Evolutionary conservation across 2,888 invertebrate species (phyloP).

Genomic region (Shargacucullia verbasci): DNA sequence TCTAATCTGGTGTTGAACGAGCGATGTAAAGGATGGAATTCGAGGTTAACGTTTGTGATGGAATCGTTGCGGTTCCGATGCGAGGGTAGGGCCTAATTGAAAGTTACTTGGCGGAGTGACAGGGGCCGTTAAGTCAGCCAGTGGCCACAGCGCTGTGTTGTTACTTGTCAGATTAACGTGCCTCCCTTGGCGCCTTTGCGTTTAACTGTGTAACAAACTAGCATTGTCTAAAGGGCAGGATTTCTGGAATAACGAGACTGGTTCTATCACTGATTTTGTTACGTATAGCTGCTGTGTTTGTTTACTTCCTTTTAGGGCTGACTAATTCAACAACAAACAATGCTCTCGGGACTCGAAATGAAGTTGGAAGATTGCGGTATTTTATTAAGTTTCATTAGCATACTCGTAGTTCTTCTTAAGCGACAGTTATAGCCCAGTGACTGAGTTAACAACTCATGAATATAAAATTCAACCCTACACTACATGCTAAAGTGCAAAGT

Average conservation of each 20-base stretch:
- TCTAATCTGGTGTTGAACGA: constrained; percentile 25
- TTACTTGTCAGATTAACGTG: constrained; percentile 77
- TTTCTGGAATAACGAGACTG: constrained; percentile 56
- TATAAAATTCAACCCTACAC: no score
- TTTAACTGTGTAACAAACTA: constrained; percentile 68
- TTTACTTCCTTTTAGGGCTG: constrained; percentile 19
- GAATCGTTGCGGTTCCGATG: constrained; percentile 56
- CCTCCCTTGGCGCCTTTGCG: constrained; percentile 71
- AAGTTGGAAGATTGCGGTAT: no score
- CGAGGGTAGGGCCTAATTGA: constrained; percentile 72
- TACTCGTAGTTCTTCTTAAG: no score
- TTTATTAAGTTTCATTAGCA: no score
- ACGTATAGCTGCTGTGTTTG: constrained; percentile 24
- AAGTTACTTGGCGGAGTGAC: constrained; percentile 76
- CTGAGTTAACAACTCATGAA: no score
- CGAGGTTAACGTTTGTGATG: constrained; percentile 39
- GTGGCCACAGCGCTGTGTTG: constrained; percentile 66
- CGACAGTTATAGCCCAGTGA: no score
- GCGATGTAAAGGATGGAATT: constrained; percentile 44
- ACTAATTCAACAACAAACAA: constrained; percentile 8
- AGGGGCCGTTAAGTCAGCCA: constrained; percentile 67
- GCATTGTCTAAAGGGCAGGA: constrained; percentile 66
- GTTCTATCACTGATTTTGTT: constrained; percentile 47
- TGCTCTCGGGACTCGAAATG: not conserved
- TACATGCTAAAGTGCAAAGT: no score